Evolutionary conservation across 2,113 vertebrate species (phyloP).

Genomic region (Polyodon spathula): DNA sequence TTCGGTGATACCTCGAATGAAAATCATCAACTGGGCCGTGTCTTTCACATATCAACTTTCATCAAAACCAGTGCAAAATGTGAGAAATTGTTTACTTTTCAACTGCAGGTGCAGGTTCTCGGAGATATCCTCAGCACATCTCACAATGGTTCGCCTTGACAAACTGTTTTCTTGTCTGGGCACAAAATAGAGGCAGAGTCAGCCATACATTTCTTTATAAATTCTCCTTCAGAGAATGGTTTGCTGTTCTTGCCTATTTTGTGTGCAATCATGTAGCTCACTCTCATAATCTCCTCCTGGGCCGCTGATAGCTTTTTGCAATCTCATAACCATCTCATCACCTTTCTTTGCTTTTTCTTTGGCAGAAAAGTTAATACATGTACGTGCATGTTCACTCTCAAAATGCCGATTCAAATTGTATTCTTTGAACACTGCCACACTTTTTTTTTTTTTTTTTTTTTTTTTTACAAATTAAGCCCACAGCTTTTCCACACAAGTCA

Average conservation of each 20-base stretch:
- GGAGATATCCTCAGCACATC: too few relatives aligned
- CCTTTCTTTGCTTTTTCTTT: not conserved
- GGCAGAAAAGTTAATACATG: not conserved
- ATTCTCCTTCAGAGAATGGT: not conserved
- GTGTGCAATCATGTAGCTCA: too few relatives aligned
- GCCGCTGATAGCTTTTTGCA: not conserved
- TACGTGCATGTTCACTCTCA: not conserved
- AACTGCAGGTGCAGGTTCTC: too few relatives aligned
- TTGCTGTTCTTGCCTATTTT: not conserved
- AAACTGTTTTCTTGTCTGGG: not conserved
- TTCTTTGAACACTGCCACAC: not conserved
- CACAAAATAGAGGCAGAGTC: not conserved
- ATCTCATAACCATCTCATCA: not conserved
- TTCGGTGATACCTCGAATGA: constrained; percentile 4
- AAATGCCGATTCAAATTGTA: not conserved
- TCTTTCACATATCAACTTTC: constrained; percentile 10
- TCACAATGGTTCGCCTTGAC: not conserved
- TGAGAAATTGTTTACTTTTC: constrained; percentile 14
- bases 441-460: too few relatives aligned
- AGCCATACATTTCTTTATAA: not conserved
- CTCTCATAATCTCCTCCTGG: too few relatives aligned
- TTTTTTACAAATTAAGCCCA: not conserved
- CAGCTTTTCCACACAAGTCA: not conserved
- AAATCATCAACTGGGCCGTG: constrained; percentile 7
- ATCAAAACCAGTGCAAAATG: constrained; percentile 21